Percentiles rank a stretch among this genome's conserved stretches.
Conservation (phyloP, 2,888 invertebrate genomes). For the Pollenia labialis region DNA sequence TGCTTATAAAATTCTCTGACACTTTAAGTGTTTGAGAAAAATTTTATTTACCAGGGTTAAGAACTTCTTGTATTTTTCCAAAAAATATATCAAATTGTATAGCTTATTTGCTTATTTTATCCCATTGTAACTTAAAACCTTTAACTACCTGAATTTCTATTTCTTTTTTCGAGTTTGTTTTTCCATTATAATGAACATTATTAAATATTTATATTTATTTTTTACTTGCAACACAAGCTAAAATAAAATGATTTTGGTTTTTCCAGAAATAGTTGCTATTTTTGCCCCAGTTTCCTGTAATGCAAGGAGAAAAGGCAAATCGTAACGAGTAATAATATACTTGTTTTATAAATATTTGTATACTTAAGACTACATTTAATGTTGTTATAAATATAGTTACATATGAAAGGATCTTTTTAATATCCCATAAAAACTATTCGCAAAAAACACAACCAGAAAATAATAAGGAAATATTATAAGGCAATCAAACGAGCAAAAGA, state of each 20-base stretch:
- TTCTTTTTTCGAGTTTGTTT: neutral
- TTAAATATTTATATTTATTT: slow-evolving; percentile 54
- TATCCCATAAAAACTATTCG: slow-evolving; percentile 9
- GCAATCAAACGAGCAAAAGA: too few species aligned
- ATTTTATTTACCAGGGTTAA: too few species aligned
- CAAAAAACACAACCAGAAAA: slow-evolving; percentile 4
- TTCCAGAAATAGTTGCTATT: too few species aligned
- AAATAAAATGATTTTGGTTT: neutral
- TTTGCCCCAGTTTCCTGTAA: neutral
- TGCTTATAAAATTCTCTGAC: too few species aligned
- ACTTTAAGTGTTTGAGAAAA: too few species aligned
- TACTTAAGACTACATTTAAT: neutral
- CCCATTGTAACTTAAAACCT: neutral
- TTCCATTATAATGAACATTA: slow-evolving; percentile 33
- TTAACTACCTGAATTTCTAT: neutral
- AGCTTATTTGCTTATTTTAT: too few species aligned
- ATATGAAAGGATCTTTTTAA: neutral
- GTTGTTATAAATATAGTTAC: neutral
- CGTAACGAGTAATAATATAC: neutral
- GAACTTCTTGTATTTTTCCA: too few species aligned
- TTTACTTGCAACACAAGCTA: neutral
- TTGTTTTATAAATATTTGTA: slow-evolving; percentile 6
- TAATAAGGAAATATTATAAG: neutral
- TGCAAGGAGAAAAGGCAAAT: neutral
- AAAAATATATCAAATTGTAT: too few species aligned